phyloP scores from a whole-genome alignment of 2,797 vertebrate genomes.

The Petrocephalus sullivani region DNA sequence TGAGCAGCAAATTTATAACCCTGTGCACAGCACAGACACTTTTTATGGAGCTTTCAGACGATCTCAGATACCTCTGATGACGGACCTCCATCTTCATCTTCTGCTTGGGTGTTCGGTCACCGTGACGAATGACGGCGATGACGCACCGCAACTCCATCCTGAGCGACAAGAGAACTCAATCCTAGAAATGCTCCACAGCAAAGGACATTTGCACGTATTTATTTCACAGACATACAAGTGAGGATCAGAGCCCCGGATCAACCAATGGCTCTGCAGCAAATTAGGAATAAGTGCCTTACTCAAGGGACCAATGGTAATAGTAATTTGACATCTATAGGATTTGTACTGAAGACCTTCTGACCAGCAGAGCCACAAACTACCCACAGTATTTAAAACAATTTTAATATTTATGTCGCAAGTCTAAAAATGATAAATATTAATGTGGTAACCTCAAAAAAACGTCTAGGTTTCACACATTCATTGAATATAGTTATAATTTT shows the following conservation, averaged over 20 bases:
- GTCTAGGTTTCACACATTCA: background rate
- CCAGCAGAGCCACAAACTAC: background rate
- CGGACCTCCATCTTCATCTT: slow-evolving; percentile 93
- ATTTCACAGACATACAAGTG: background rate
- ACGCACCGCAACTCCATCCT: slow-evolving; percentile 87
- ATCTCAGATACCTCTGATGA: slow-evolving; percentile 65
- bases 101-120: slow-evolving; percentile 82
- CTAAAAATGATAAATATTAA: background rate
- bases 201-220: background rate
- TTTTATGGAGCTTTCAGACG: background rate
- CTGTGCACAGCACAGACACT: no score
- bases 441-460: background rate
- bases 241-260: background rate
- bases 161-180: background rate
- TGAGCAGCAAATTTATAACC: background rate
- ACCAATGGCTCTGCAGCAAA: background rate
- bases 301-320: background rate
- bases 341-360: background rate
- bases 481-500: background rate
- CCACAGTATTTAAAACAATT: background rate
- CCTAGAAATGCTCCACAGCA: background rate
- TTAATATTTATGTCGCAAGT: background rate
- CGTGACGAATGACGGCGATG: slow-evolving; percentile 81
- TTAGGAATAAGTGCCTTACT: background rate
- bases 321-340: background rate